A percentile compares a stretch with the other conserved stretches of the same genome.
These are phyloP conservation scores for Gymnoscopelus microlampas DNA, from an alignment of 2,797 vertebrate species.

Conservation along the genomic window DNA sequence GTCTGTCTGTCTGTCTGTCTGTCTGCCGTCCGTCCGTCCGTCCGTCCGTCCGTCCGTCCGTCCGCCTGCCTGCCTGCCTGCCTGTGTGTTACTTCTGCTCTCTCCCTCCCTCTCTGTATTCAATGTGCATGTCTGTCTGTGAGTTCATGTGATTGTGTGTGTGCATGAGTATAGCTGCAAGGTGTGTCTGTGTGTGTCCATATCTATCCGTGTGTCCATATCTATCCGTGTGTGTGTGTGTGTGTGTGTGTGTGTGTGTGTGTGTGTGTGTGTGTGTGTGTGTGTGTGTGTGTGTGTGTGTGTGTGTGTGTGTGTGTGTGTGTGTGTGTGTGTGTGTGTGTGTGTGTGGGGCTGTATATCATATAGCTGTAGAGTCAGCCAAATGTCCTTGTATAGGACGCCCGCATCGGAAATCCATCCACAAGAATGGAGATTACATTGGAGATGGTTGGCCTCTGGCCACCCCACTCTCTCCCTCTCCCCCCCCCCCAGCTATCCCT, in stretches of 20 bases:
- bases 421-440: constrained; percentile 70
- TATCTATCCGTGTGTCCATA: not conserved
- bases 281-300: constrained; percentile 9
- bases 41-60: too few species aligned
- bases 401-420: constrained; percentile 75
- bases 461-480: constrained; percentile 38
- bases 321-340: constrained; percentile 21
- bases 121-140: not conserved
- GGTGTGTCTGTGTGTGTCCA: not conserved
- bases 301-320: constrained; percentile 29
- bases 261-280: constrained; percentile 1
- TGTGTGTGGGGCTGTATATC: constrained; percentile 58
- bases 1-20: too few species aligned
- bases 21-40: too few species aligned
- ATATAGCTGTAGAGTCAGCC: constrained; percentile 66
- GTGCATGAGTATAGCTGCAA: not conserved
- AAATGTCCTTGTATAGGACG: constrained; percentile 76
- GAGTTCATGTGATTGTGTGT: not conserved
- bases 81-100: not conserved
- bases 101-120: not conserved
- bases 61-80: too few species aligned
- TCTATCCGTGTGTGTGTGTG: not conserved
- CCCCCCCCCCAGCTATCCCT: constrained; percentile 31
- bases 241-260: constrained; percentile 24
- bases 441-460: constrained; percentile 68